phyloP scores from a whole-genome alignment of 2,888 invertebrate species.

The Catocala sponsa region DNA sequence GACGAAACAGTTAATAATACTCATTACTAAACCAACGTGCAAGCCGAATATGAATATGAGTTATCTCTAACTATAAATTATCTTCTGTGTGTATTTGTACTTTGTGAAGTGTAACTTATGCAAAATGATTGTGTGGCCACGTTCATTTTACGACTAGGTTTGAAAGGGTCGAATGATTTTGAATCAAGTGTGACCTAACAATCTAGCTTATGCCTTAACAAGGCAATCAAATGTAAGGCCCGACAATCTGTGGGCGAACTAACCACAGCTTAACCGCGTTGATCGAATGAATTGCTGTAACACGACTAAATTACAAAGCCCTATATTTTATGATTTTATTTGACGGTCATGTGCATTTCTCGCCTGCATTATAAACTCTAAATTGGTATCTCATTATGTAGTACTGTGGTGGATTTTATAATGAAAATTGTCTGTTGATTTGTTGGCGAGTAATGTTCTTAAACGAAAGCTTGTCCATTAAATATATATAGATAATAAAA shows the following conservation, averaged over 20 bases:
- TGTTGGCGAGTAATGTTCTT: neutral
- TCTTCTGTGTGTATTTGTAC: too few species aligned
- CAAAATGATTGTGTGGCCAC: constrained; percentile 3
- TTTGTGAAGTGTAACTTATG: neutral
- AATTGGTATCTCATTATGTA: constrained; percentile 1
- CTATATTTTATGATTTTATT: constrained; percentile 35
- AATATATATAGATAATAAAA: too few species aligned
- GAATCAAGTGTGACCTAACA: constrained; percentile 40
- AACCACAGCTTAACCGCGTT: constrained; percentile 40
- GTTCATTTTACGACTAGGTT: constrained; percentile 28
- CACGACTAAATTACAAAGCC: constrained; percentile 32
- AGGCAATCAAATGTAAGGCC: constrained; percentile 45
- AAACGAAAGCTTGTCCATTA: too few species aligned
- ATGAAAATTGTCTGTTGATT: constrained; percentile 1
- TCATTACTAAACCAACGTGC: too few species aligned
- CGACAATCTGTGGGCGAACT: constrained; percentile 27
- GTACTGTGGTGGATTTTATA: neutral
- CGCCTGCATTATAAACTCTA: constrained; percentile 1
- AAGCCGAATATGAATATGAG: too few species aligned
- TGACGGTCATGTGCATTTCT: constrained; percentile 42
- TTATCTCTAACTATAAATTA: too few species aligned
- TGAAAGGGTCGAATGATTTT: constrained; percentile 31
- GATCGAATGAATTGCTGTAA: constrained; percentile 33
- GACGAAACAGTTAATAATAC: too few species aligned
- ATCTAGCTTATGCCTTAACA: constrained; percentile 40